A percentile compares a stretch with the other conserved stretches of the same genome.
These are phyloP conservation scores for Petrocephalus microphthalmus DNA, from an alignment of 2,113 vertebrate species.

Conservation along the genomic window DNA sequence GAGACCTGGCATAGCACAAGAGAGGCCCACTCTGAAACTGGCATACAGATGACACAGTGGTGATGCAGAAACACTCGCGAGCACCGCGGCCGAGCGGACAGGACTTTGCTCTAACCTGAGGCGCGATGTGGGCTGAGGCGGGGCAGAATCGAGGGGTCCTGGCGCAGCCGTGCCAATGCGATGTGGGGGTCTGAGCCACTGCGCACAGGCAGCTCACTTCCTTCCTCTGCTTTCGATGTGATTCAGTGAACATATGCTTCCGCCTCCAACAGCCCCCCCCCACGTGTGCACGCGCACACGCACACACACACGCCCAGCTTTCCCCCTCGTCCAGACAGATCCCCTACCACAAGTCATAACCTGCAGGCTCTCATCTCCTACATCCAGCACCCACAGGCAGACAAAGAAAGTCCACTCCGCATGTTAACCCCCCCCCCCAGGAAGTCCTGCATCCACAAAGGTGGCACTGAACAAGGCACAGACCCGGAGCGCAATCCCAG, in stretches of 20 bases:
- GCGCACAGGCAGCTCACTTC: slow-evolving; percentile 20
- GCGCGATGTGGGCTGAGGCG: not conserved
- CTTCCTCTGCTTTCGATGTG: not conserved
- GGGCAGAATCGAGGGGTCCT: not conserved
- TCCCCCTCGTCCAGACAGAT: slow-evolving; percentile 24
- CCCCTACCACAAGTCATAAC: not conserved
- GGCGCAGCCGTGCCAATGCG: not conserved
- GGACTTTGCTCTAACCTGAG: not conserved
- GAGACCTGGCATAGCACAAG: not conserved
- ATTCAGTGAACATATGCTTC: not conserved
- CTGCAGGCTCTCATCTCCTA: not conserved
- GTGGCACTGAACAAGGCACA: not conserved
- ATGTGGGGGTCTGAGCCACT: not conserved
- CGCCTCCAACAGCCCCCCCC: not conserved
- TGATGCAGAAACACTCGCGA: not conserved
- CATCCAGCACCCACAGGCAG: not conserved
- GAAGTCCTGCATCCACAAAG: not conserved
- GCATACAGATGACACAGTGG: not conserved
- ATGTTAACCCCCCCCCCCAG: not conserved
- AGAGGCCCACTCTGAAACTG: not conserved
- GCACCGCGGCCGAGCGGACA: not conserved
- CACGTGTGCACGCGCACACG: not conserved
- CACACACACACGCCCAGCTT: not conserved
- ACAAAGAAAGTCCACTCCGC: not conserved
- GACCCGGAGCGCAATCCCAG: not conserved